Base-by-base conservation (phyloP, 2,113 vertebrate genomes). In the Holacanthus passer region DNA sequence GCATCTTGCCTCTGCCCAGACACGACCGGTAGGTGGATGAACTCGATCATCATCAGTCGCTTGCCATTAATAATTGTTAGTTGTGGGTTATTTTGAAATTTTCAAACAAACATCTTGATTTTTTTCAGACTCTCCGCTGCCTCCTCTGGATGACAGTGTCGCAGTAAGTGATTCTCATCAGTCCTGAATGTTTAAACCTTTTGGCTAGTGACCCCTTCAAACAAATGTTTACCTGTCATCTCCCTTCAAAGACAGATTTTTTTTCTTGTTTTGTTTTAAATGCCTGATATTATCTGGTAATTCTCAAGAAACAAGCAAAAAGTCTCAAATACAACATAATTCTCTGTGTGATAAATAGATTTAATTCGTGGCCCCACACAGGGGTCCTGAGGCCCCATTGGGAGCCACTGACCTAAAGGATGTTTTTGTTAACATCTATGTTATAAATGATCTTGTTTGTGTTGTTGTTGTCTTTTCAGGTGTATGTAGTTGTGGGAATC, bases 401-500 rank as follows among this genome's bases (percentile, higher is more conserved):
- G n/a, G 17, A 75, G n/a, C n/a, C 58, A 20, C 59, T 29, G 8
- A 20, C 50, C 9, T 27, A 22, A 56, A 53, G 10, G 4, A 68
- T 19, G 22, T 68, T 35, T 12, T 27, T 32, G 17, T 27, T 56
- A 4, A 11, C 6, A 56, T 16, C n/a, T 27, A 20, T 50, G 53
- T 39, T 79, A 59, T 5, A 31, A 32, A 45, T 9, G 6, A 3
- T 50, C 2, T 16, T 56, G 10, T 50, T 8, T 20, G 6, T 65
- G 43, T 17, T 31, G 20, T n/a, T 11, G 3, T 70, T 59, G 29
- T 70, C 3, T 81, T 63, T 45, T n/a, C 84, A 99, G 98, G 97
- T 99, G 19, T 99, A 99, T 41, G 96, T 98, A 7, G 97, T 99
- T 48, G 97, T 99, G 83, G 97, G 97, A 69, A 98, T 99, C 75